Base-by-base conservation (phyloP, 1,140 invertebrate species). In the Drosophila biarmipes region DNA sequence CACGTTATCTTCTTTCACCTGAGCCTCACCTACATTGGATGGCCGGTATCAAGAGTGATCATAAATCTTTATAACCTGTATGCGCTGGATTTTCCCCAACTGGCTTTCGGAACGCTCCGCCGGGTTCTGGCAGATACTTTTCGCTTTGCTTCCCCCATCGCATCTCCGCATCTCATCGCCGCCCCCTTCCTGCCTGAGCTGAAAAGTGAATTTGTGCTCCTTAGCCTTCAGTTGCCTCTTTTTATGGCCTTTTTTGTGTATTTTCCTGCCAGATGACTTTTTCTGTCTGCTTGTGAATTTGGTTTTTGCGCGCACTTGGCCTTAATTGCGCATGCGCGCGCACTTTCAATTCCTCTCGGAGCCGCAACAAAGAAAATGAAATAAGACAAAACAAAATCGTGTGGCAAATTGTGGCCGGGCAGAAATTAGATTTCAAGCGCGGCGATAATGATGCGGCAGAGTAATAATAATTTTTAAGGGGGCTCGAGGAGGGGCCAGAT, bases 1-100 rank as follows among this genome's bases (percentile, higher is more conserved):
- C 62, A 55, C 66, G 63, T 56, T 53, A 46, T 31, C 66, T 53
- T 34, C 66, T 69, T 69, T 69, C 49, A 68, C 49, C 40, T 54
- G 54, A 57, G 64, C 38, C 52, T 42, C 57, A 53, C 67, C 29
- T 67, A 46, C 68, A 49, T 45, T 45, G 51, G 57, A 21, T 42
- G 48, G 54, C 24, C 66, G 43, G 80, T 72, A 85, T 85, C 80
- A 80, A 85, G 72, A 84, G 76, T 80, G 80, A 84, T 84, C 80
- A 85, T 85, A 84, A 85, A 85, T 85, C 80, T 85, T 59, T 72
- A 73, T 85, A 84, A 84, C 80, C 80, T 80, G 80, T 85, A 84
- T 76, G 80, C 24, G 67, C 48, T 58, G 59, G 80, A 76, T 84
- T 85, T 85, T 80, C 80, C 76, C 80, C 80, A 84, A 51, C 58